A percentile compares a stretch with the other conserved stretches of the same genome.
Evolutionary conservation across 2,113 vertebrate genomes (phyloP).

Genomic region (Alouatta palliata): DNA sequence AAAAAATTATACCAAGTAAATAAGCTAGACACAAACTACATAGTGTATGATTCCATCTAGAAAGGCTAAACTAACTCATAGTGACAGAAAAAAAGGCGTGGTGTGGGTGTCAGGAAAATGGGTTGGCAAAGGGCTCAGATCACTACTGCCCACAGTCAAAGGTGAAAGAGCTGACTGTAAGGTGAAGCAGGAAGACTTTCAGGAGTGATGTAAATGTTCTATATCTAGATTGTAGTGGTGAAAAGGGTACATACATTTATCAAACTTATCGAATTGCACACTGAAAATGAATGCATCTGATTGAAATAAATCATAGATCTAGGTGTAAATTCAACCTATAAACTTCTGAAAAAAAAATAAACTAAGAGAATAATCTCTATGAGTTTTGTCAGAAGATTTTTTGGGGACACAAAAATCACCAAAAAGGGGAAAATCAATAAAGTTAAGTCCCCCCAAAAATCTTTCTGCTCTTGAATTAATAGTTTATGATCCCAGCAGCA

Average conservation of each 20-base stretch:
- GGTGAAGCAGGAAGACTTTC: background rate
- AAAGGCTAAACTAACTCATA: background rate
- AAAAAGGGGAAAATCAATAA: background rate
- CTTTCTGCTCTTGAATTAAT: background rate
- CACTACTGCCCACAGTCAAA: background rate
- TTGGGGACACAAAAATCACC: background rate
- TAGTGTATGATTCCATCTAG: background rate
- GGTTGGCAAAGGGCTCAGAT: too few species aligned
- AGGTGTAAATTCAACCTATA: background rate
- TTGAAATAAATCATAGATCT: background rate
- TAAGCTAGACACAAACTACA: background rate
- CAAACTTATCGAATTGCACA: background rate
- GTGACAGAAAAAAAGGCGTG: background rate
- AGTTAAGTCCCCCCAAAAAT: background rate
- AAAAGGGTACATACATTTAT: background rate
- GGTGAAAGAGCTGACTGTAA: background rate
- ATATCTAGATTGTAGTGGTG: background rate
- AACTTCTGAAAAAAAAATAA: background rate
- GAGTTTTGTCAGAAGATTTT: background rate
- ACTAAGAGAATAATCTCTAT: background rate
- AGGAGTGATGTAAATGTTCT: background rate
- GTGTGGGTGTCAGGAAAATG: too few species aligned
- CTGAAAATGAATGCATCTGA: background rate
- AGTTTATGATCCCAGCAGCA: background rate
- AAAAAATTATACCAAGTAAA: background rate